Evolutionary conservation across 1,140 invertebrate species (phyloP).

Genomic region (Asobara japonica): DNA sequence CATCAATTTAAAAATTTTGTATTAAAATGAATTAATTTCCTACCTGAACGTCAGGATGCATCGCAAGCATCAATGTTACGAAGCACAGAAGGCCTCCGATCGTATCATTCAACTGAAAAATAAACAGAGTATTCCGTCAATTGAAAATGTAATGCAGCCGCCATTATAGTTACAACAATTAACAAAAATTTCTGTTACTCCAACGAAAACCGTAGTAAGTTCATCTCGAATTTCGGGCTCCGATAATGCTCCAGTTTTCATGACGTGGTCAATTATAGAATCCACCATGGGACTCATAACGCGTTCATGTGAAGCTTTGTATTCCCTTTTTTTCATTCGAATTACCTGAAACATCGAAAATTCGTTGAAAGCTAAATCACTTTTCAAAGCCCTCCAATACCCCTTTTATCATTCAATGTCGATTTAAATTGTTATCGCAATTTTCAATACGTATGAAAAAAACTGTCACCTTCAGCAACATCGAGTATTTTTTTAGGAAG

Average conservation of each 20-base stretch:
- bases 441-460: no score
- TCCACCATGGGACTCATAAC: not conserved
- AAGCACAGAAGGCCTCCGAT: not conserved
- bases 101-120: not conserved
- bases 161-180: not conserved
- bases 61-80: not conserved
- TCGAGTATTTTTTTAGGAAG: no score
- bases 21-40: not conserved
- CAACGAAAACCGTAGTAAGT: not conserved
- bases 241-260: not conserved
- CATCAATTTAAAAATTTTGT: not conserved
- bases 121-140: not conserved
- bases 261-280: not conserved
- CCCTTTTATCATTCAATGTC: no score
- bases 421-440: no score
- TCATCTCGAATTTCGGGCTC: not conserved
- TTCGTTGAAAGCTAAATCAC: not conserved
- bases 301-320: not conserved
- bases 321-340: not conserved
- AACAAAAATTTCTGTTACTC: no score
- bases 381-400: no score
- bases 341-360: not conserved
- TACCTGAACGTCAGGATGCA: slow-evolving; percentile 6
- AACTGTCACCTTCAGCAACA: no score
- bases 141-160: not conserved